Percentiles rank a stretch among this genome's conserved stretches.
These are phyloP conservation scores for Anniella stebbinsi DNA, from an alignment of 2,797 vertebrate species.

Conservation along the genomic window DNA sequence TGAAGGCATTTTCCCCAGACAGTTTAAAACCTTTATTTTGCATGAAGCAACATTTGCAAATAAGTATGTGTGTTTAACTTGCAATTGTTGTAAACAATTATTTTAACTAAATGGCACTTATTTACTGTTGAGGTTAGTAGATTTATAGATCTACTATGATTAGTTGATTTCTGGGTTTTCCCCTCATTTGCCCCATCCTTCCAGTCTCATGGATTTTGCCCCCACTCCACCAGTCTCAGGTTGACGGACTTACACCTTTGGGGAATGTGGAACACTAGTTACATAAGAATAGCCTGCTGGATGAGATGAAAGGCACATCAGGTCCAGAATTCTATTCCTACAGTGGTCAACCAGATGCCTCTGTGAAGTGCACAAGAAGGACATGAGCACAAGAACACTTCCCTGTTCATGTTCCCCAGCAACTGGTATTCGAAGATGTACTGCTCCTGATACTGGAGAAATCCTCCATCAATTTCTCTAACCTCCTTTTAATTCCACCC, in stretches of 20 bases:
- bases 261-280: background rate
- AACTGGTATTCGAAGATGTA: background rate
- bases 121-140: too few species aligned
- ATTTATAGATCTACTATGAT: too few species aligned
- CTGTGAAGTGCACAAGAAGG: too few species aligned
- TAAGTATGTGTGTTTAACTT: background rate
- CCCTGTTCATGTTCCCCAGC: background rate
- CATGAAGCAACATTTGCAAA: background rate
- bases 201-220: background rate
- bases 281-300: background rate
- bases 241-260: background rate
- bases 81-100: background rate
- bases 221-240: background rate
- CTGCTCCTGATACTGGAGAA: background rate
- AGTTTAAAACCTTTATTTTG: background rate
- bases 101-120: background rate
- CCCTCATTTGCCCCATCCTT: background rate
- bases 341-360: too few species aligned
- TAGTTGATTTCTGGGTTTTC: background rate
- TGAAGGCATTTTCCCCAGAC: background rate
- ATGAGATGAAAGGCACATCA: too few species aligned
- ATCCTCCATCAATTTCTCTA: background rate
- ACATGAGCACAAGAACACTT: background rate
- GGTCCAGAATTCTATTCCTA: too few species aligned
- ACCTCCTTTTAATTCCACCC: background rate